Percentiles rank a stretch among this genome's conserved stretches.
Conservation (phyloP, 37 sponge, comb jelly and placozoan species). For the Aplysina aerophoba region DNA sequence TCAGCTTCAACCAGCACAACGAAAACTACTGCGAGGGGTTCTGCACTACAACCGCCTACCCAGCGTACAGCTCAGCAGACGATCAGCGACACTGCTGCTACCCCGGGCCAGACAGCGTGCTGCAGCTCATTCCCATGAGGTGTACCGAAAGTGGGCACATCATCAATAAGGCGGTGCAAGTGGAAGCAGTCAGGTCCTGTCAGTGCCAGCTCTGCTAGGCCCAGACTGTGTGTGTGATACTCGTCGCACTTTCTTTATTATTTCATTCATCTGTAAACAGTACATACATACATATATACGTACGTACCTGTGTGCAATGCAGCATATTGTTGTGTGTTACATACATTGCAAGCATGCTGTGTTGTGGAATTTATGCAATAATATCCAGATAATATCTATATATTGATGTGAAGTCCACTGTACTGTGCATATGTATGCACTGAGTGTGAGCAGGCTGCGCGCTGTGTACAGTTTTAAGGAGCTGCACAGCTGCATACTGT, state of each 20-base stretch:
- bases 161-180: conserved; percentile 7
- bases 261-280: too few relatives aligned
- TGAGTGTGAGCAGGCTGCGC: too few relatives aligned
- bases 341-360: too few relatives aligned
- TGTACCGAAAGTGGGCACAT: neutral
- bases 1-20: conserved; percentile 28
- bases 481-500: too few relatives aligned
- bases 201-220: conserved; percentile 10
- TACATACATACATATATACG: too few relatives aligned
- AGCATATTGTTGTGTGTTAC: neutral
- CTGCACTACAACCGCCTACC: neutral
- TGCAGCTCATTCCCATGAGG: neutral
- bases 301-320: neutral
- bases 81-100: neutral
- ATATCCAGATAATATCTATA: too few relatives aligned
- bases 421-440: too few relatives aligned
- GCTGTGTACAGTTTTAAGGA: too few relatives aligned
- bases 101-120: neutral
- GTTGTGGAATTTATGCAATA: neutral
- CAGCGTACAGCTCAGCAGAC: conserved; percentile 15
- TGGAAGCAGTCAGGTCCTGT: conserved; percentile 8
- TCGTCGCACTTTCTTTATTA: too few relatives aligned
- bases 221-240: too few relatives aligned
- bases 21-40: conserved; percentile 32
- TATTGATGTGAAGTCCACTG: too few relatives aligned